A percentile compares a stretch with the other conserved stretches of the same genome.
Evolutionary conservation across 2,113 vertebrate genomes (phyloP).

Genomic region (Murina feae): DNA sequence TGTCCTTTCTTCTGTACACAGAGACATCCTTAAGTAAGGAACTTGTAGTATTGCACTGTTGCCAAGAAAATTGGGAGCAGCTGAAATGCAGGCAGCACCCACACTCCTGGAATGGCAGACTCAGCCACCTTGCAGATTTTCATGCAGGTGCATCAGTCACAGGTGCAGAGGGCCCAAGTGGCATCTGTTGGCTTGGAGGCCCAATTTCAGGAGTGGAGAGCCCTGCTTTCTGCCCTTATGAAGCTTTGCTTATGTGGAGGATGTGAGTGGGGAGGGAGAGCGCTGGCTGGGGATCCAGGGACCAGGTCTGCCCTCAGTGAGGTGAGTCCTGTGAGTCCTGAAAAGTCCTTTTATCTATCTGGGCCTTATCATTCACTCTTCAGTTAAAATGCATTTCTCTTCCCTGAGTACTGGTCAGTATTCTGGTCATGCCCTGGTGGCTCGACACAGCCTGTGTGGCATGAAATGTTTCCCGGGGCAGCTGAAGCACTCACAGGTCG

Average conservation of each 20-base stretch:
- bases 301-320: neutral
- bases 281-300: neutral
- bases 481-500: accelerated
- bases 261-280: neutral
- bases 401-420: neutral
- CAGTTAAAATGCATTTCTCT: neutral
- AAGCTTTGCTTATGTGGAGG: neutral
- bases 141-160: accelerated
- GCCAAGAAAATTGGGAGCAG: neutral
- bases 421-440: neutral
- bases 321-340: neutral
- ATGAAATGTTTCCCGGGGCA: neutral
- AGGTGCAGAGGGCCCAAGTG: neutral
- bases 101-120: accelerated
- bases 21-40: neutral
- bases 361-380: neutral
- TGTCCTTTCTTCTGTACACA: neutral
- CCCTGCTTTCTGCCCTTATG: neutral
- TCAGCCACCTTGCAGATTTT: neutral
- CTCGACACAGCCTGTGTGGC: neutral
- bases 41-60: neutral
- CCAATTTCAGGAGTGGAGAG: neutral
- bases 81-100: neutral
- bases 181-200: neutral
- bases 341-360: neutral